phyloP scores from a whole-genome alignment of 2,888 invertebrate genomes.

The Hirtodrosophila alboralis region DNA sequence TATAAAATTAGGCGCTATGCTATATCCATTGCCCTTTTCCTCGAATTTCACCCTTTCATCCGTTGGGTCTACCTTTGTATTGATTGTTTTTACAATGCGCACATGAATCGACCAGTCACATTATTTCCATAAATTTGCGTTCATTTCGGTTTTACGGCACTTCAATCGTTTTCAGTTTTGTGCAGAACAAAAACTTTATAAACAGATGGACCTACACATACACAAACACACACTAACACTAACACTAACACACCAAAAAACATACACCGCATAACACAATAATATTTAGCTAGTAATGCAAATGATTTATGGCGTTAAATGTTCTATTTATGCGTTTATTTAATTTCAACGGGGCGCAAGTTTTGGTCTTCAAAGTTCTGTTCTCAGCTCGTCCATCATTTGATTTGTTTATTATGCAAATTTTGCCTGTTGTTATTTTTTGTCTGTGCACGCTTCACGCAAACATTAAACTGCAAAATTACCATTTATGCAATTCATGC shows the following conservation, averaged over 20 bases:
- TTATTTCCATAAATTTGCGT: constrained; percentile 79
- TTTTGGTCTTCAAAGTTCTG: constrained; percentile 58
- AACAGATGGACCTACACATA: constrained; percentile 10
- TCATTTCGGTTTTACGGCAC: constrained; percentile 71
- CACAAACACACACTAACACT: not conserved
- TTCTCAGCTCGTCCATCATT: constrained; percentile 40
- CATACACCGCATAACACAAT: constrained; percentile 36
- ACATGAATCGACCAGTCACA: constrained; percentile 52
- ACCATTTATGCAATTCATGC: constrained; percentile 81
- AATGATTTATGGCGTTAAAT: constrained; percentile 77
- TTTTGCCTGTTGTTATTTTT: constrained; percentile 43
- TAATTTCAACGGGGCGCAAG: constrained; percentile 54
- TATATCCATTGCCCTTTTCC: not conserved
- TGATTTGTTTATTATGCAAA: constrained; percentile 80
- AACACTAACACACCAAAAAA: not conserved
- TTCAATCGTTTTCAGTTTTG: constrained; percentile 57
- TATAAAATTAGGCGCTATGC: constrained; percentile 46
- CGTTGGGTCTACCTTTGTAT: constrained; percentile 14
- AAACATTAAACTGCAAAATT: constrained; percentile 79
- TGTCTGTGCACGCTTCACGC: constrained; percentile 38
- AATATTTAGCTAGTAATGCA: constrained; percentile 65
- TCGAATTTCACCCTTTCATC: not conserved
- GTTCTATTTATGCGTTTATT: constrained; percentile 79
- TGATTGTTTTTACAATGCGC: constrained; percentile 47
- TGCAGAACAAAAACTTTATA: constrained; percentile 11